Conservation (phyloP, 2,888 invertebrate genomes). For the Ptycholaimellus sp. region DNA sequence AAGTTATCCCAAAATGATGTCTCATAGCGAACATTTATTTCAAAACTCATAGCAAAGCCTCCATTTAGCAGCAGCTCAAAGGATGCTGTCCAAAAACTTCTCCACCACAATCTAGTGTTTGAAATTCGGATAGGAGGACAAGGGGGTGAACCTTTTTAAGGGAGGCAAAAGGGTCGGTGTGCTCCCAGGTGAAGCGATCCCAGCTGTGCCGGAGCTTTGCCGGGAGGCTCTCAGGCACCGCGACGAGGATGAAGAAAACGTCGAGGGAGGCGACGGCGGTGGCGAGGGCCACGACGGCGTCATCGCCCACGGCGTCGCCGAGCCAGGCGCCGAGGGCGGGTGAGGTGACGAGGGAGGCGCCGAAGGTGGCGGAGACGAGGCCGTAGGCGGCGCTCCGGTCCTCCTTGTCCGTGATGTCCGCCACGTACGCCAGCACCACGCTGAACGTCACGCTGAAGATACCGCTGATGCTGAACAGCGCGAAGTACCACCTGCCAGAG, state of each 20-base stretch:
- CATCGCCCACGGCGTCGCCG: constrained; percentile 48
- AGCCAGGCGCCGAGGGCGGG: constrained; percentile 65
- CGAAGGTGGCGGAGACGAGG: constrained; percentile 79
- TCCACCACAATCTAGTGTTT: no score
- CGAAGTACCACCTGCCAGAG: constrained; percentile 64
- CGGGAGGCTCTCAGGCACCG: constrained; percentile 89
- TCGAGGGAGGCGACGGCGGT: constrained; percentile 80
- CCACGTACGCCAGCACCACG: constrained; percentile 96
- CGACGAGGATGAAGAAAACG: constrained; percentile 87
- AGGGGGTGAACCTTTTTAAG: no score
- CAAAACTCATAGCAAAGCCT: no score
- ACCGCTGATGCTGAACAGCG: constrained; percentile 92
- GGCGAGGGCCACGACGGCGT: constrained; percentile 53
- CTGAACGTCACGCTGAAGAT: constrained; percentile 97
- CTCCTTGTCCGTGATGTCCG: constrained; percentile 88
- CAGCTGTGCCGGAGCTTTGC: constrained; percentile 59
- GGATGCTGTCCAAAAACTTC: no score
- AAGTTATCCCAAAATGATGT: no score
- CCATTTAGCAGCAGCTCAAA: no score
- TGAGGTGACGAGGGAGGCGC: constrained; percentile 91
- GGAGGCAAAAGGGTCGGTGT: constrained; percentile 98
- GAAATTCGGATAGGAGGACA: no score
- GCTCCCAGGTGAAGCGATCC: constrained; percentile 77
- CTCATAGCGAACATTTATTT: no score
- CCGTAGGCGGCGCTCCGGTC: neutral